Evolutionary conservation across 92 coral and sea anemone species (phyloP), one percentile per base, ranked within the genome.

Genomic region (Parazoanthus atlanticus): DNA sequence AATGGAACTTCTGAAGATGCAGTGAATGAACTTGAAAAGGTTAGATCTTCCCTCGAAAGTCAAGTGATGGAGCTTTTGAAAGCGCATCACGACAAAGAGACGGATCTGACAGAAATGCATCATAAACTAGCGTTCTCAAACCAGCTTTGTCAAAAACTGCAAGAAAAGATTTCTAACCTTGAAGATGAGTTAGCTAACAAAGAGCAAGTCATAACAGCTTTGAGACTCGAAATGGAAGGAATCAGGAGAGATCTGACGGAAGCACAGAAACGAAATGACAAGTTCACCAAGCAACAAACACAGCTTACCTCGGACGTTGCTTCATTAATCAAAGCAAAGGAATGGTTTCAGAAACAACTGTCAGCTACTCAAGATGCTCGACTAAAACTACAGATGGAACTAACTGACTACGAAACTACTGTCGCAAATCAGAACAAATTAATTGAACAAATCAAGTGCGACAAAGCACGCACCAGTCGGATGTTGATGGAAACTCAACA

Each of bases 271-370:
- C 86, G 78, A 33, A 88, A 92, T 41, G 94, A 93, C 49, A 72
- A 84, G 56, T 80, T 88, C 56, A 78, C 69, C 43, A 85, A 90
- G 78, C 93, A 93, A 54, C 92, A 92, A 17, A 71, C 25, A 12
- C 87, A 88, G 28, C 90, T 95, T 72, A 90, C 86, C 19, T 89
- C 94, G 5, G 93, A 95, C 71, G 88, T 95, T 47, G 82, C 90
- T 1, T 89, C 96, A 8, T 88, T 93, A 54, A 77, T 95, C 5
- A 93, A 92, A 6, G 95, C 93, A 2, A 95, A 95, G 82, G 87
- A 93, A 15, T 89, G 93, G 94, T 92, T 93, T 0, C 93, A 94
- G 86, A 92, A 92, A 84, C 98, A 95, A 84, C 78, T 93, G 70
- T 90, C 88, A 10, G 84, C 85, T 5, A 90, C 95, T 8, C 92